Percentiles rank a stretch among this genome's conserved stretches.
Conservation (phyloP, 2,797 vertebrate species). For the Chaenodraco wilsoni region DNA sequence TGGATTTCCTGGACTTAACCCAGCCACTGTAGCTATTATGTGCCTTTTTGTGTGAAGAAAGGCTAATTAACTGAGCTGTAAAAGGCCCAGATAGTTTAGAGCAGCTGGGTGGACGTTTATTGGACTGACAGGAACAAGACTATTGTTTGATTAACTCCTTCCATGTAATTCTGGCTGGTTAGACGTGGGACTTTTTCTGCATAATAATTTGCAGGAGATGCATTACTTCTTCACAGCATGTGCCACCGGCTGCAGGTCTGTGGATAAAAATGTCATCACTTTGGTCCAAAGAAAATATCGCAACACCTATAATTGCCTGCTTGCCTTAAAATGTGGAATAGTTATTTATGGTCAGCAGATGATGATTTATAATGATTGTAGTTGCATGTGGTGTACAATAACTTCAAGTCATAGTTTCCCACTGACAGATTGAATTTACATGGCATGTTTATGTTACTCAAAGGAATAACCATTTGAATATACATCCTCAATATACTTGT, state of each 20-base stretch:
- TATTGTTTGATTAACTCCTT: constrained; percentile 37
- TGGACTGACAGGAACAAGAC: constrained; percentile 36
- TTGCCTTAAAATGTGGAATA: too few species aligned
- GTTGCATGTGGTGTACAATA: too few species aligned
- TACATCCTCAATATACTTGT: too few species aligned
- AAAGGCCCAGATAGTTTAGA: constrained; percentile 31
- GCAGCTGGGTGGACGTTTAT: constrained; percentile 27
- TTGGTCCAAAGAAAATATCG: background rate
- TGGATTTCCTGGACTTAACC: constrained; percentile 28
- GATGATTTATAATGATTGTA: too few species aligned
- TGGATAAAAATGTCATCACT: background rate
- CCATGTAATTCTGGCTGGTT: constrained; percentile 28
- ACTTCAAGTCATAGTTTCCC: too few species aligned
- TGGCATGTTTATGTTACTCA: too few species aligned
- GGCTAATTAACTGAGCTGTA: constrained; percentile 58
- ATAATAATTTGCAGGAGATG: constrained; percentile 19
- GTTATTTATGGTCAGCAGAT: too few species aligned
- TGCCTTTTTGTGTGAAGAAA: constrained; percentile 37
- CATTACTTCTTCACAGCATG: background rate
- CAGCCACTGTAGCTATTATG: constrained; percentile 29
- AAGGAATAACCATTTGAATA: too few species aligned
- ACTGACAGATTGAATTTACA: too few species aligned
- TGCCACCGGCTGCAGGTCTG: background rate
- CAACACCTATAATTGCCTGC: background rate
- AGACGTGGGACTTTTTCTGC: constrained; percentile 19